Evolutionary conservation across 2,797 vertebrate species (phyloP).

Genomic region (Ceryle rudis): DNA sequence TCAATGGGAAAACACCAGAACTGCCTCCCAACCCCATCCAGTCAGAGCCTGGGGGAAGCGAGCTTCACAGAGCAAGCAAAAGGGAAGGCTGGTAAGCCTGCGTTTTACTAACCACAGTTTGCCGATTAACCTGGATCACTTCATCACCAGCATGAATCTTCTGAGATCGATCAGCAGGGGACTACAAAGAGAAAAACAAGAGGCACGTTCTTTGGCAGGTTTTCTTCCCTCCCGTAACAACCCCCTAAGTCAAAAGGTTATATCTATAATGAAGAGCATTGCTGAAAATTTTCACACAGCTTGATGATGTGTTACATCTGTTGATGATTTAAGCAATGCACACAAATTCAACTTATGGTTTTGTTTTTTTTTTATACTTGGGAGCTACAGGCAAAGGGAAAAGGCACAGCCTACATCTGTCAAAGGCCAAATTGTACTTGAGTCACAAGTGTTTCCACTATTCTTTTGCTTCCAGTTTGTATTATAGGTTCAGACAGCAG

Average conservation of each 20-base stretch:
- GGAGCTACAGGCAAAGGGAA: background rate
- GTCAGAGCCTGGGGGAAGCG: background rate
- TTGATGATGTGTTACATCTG: background rate
- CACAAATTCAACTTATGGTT: background rate
- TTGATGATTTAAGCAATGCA: background rate
- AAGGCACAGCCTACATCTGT: background rate
- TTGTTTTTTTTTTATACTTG: background rate
- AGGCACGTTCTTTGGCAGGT: background rate
- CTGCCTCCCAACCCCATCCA: background rate
- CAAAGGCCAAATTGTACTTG: background rate
- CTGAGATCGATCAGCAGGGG: constrained; percentile 91
- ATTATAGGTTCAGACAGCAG: background rate
- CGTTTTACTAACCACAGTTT: constrained; percentile 91
- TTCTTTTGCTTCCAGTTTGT: background rate
- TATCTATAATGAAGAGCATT: background rate
- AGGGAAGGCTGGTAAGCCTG: background rate
- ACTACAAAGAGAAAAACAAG: constrained; percentile 78
- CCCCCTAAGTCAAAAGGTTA: background rate
- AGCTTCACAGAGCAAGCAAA: background rate
- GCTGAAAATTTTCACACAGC: background rate
- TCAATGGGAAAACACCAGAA: background rate
- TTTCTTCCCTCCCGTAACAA: background rate
- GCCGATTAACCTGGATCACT: constrained; percentile 92
- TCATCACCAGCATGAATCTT: constrained; percentile 97
- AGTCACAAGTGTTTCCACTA: background rate